Conservation (phyloP, 2,888 invertebrate species). For the Dichetophora obliterata region DNA sequence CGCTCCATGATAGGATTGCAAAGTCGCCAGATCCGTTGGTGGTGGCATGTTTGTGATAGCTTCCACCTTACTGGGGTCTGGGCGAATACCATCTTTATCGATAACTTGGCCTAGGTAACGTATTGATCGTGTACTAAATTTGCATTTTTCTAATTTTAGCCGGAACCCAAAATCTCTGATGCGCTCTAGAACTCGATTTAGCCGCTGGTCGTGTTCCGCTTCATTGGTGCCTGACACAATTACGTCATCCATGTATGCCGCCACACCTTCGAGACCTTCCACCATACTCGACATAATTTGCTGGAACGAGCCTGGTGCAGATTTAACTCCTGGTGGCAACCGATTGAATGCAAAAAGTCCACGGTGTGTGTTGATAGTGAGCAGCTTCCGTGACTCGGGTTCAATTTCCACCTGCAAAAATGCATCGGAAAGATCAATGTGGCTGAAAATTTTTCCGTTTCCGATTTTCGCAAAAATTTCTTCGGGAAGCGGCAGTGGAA, state of each 20-base stretch:
- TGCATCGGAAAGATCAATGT: constrained; percentile 35
- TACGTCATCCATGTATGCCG: neutral
- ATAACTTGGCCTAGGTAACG: neutral
- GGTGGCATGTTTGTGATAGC: neutral
- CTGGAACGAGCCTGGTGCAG: neutral
- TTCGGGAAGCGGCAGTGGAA: no score
- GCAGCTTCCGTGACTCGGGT: neutral
- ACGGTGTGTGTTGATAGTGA: constrained; percentile 33
- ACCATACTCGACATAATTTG: constrained; percentile 4
- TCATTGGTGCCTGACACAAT: neutral
- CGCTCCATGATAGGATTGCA: neutral
- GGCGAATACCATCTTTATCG: neutral
- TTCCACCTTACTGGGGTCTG: neutral
- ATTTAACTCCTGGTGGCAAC: neutral
- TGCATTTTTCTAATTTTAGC: neutral
- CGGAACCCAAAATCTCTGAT: neutral
- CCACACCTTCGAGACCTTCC: neutral
- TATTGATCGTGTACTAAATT: neutral
- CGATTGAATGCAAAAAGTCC: neutral
- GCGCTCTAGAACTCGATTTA: neutral
- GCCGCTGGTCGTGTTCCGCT: neutral
- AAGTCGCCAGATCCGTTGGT: neutral
- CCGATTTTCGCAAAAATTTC: no score
- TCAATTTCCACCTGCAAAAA: constrained; percentile 36
- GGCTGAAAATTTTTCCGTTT: constrained; percentile 7